phyloP scores from a whole-genome alignment of 2,113 vertebrate genomes.

The Phalacrocorax brasilianus region DNA sequence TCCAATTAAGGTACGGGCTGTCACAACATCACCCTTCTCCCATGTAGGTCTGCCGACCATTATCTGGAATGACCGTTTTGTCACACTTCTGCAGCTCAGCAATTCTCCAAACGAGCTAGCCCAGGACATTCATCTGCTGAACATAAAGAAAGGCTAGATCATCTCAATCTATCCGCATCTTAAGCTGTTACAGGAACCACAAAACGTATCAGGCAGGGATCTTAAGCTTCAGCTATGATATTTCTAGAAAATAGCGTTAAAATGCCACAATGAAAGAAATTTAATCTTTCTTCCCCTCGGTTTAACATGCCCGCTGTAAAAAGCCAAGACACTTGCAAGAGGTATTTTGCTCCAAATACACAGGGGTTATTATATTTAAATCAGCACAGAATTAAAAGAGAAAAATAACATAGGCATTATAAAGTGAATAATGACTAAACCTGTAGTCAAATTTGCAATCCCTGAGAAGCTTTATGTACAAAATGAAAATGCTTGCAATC shows the following conservation, averaged over 20 bases:
- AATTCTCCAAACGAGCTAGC: not conserved
- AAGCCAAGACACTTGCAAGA: not conserved
- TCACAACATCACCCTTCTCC: conserved; percentile 32
- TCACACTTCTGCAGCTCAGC: not conserved
- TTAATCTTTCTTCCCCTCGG: not conserved
- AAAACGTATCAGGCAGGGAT: not conserved
- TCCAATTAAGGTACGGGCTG: not conserved
- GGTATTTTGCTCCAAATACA: conserved; percentile 3
- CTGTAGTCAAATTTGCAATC: conserved; percentile 63
- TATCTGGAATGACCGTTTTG: not conserved
- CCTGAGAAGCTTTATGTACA: conserved; percentile 58
- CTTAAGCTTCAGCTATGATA: not conserved
- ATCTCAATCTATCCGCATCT: not conserved
- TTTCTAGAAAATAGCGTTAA: not conserved
- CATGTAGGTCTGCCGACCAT: not conserved
- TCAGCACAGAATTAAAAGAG: conserved; percentile 33
- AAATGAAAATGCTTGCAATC: conserved; percentile 69
- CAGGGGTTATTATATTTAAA: conserved; percentile 25
- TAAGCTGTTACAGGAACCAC: not conserved
- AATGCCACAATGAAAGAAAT: not conserved
- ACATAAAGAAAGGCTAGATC: not conserved
- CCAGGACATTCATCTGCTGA: not conserved
- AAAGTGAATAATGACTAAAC: conserved; percentile 64
- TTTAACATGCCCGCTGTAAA: not conserved
- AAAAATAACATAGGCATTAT: conserved; percentile 43